Evolutionary conservation across 2,797 vertebrate species (phyloP).

Genomic region (Cyclura pinguis): DNA sequence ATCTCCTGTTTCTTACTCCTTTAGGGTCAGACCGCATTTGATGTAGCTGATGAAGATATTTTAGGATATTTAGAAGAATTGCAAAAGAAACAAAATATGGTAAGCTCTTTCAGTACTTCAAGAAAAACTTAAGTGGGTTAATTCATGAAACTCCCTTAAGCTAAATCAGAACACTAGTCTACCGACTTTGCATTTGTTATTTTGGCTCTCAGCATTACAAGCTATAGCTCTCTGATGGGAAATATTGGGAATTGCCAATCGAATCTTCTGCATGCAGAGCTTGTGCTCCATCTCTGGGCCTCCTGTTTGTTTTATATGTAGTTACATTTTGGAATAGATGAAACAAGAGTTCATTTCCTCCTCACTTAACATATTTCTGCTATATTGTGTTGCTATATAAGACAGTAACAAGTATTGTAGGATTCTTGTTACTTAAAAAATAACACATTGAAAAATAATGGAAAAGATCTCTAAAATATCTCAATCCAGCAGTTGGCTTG

Average conservation of each 20-base stretch:
- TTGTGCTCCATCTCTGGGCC: not conserved
- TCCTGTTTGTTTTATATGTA: not conserved
- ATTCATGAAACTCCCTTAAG: not conserved
- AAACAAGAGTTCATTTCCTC: not conserved
- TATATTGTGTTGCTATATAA: too few species aligned
- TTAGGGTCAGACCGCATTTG: constrained; percentile 97
- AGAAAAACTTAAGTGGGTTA: not conserved
- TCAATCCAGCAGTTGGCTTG: not conserved
- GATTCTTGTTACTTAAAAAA: not conserved
- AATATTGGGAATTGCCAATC: not conserved
- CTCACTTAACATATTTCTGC: not conserved
- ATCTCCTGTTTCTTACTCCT: constrained; percentile 36
- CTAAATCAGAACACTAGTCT: not conserved
- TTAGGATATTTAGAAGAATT: constrained; percentile 97
- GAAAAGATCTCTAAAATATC: not conserved
- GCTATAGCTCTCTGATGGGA: not conserved
- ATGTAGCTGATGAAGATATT: constrained; percentile 98
- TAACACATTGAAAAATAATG: not conserved
- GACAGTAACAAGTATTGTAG: not conserved
- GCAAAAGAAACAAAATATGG: constrained; percentile 98
- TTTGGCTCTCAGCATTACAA: not conserved
- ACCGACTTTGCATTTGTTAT: not conserved
- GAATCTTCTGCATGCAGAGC: not conserved
- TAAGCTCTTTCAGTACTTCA: constrained; percentile 71
- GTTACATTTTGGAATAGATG: not conserved